These are phyloP conservation scores for Dolichoris vasculosae DNA, from an alignment of 1,140 invertebrate genomes.

Conservation along the genomic window DNA sequence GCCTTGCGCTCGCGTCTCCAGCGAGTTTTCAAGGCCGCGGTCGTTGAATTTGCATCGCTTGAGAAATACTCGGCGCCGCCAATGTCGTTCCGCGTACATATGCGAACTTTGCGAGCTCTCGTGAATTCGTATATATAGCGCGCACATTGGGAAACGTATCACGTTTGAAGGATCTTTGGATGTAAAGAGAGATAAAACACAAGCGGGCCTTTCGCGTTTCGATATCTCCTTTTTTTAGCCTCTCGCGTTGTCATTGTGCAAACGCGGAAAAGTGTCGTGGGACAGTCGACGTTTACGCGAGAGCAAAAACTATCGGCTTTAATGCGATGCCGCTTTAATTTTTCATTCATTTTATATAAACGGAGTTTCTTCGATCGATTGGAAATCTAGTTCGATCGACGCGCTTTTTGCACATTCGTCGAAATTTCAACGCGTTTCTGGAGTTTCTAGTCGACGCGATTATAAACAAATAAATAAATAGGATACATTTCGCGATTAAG, in stretches of 20 bases:
- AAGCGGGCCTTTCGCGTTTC: neutral
- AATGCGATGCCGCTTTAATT: neutral
- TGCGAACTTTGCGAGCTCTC: neutral
- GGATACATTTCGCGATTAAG: too few species aligned
- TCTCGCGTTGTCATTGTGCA: neutral
- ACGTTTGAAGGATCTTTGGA: slow-evolving; percentile 32
- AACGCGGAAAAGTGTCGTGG: neutral
- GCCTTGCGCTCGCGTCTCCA: slow-evolving; percentile 58
- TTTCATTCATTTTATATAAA: neutral
- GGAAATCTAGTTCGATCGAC: neutral
- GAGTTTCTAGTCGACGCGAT: neutral
- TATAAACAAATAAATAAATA: too few species aligned
- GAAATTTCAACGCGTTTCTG: neutral
- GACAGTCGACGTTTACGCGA: neutral
- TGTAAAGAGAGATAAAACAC: neutral
- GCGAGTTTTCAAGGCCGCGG: slow-evolving; percentile 57
- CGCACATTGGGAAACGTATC: slow-evolving; percentile 10
- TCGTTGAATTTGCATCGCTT: slow-evolving; percentile 57
- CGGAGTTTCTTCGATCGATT: neutral
- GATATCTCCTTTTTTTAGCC: neutral
- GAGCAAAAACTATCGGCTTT: neutral
- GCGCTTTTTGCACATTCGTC: neutral
- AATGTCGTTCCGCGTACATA: slow-evolving; percentile 16
- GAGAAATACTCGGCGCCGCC: slow-evolving; percentile 41
- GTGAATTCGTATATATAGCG: neutral